Percentiles rank a stretch among this genome's conserved stretches.
Conservation (phyloP, 1,140 invertebrate genomes). For the Macrostomum lignano region DNA sequence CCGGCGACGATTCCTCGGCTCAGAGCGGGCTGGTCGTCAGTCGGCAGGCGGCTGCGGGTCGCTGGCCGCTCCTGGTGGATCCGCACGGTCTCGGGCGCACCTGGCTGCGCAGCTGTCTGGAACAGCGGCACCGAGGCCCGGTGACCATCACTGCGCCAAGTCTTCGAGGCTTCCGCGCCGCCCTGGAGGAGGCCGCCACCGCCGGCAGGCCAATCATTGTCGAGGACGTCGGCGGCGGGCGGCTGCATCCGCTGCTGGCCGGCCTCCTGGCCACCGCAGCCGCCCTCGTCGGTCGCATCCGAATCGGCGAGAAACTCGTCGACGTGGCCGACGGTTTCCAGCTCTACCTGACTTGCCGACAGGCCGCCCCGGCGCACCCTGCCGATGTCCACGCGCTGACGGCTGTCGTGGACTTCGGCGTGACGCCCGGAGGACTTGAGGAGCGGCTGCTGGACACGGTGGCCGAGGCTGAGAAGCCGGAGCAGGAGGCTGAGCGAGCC, state of each 20-base stretch:
- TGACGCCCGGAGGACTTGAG: conserved; percentile 77
- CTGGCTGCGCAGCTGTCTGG: conserved; percentile 93
- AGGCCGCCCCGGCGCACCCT: conserved; percentile 75
- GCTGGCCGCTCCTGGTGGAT: conserved; percentile 69
- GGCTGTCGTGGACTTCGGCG: conserved; percentile 84
- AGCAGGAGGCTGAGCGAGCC: conserved; percentile 65
- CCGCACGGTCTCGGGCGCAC: conserved; percentile 84
- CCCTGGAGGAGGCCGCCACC: conserved; percentile 72
- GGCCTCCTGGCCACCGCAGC: too few species aligned
- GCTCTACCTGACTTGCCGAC: conserved; percentile 76
- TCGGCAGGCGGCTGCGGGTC: conserved; percentile 60
- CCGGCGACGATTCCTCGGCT: conserved; percentile 75
- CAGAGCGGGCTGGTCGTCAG: conserved; percentile 85
- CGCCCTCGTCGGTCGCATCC: too few species aligned
- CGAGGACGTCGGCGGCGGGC: conserved; percentile 76
- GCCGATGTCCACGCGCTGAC: conserved; percentile 83
- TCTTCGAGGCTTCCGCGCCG: conserved; percentile 78
- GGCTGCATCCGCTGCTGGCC: too few species aligned
- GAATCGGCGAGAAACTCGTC: conserved; percentile 76
- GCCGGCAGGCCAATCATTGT: conserved; percentile 67
- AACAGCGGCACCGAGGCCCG: conserved; percentile 59
- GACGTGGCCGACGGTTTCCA: conserved; percentile 80
- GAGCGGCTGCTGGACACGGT: conserved; percentile 71
- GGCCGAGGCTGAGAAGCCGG: conserved; percentile 74
- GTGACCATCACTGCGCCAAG: conserved; percentile 72